These are phyloP conservation scores for Onchidella celtica DNA, from an alignment of 2,888 invertebrate species.

Conservation along the genomic window DNA sequence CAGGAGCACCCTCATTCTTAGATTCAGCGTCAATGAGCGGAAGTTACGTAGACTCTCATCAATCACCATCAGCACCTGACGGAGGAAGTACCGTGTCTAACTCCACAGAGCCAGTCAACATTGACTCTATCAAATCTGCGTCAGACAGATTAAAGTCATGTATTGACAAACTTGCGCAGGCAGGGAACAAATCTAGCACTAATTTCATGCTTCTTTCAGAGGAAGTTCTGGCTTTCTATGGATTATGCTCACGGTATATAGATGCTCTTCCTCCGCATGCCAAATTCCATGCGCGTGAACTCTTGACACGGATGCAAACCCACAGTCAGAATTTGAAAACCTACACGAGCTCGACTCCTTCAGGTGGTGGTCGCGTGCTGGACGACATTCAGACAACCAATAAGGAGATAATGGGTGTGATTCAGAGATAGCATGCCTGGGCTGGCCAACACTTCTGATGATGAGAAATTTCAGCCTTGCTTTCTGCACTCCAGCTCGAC, in stretches of 20 bases:
- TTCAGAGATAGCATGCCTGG: conserved; percentile 81
- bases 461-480: too few species aligned
- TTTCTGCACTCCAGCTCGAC: too few species aligned
- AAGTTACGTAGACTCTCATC: conserved; percentile 26
- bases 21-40: conserved; percentile 55
- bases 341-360: conserved; percentile 68
- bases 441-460: too few species aligned
- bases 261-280: conserved; percentile 92
- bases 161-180: conserved; percentile 70
- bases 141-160: conserved; percentile 67
- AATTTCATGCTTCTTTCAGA: conserved; percentile 90
- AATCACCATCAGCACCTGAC: conserved; percentile 11
- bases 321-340: conserved; percentile 73
- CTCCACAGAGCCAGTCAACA: conserved; percentile 56
- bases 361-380: conserved; percentile 65
- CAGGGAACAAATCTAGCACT: conserved; percentile 80
- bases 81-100: background rate
- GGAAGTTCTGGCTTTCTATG: conserved; percentile 88
- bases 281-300: conserved; percentile 90
- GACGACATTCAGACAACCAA: conserved; percentile 71
- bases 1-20: conserved; percentile 29
- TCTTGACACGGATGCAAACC: conserved; percentile 75
- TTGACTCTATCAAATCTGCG: conserved; percentile 68
- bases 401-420: conserved; percentile 83
- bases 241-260: conserved; percentile 90